Conservation (phyloP, 2,888 invertebrate species). For the Andrena camellia region DNA sequence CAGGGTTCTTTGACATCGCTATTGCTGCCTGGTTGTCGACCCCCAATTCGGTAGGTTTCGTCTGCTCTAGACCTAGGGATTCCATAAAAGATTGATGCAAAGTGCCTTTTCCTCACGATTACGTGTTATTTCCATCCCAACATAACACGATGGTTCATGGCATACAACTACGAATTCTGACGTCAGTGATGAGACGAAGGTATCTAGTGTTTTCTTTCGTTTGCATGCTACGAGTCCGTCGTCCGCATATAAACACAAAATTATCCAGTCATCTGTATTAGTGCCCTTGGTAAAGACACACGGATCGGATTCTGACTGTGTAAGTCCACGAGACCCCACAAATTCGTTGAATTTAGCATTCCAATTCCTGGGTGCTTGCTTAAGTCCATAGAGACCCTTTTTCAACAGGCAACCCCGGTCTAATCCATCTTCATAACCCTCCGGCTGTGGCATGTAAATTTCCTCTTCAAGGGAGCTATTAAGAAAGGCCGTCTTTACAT, state of each 20-base stretch:
- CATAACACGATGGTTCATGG: constrained; percentile 20
- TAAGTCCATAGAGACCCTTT: constrained; percentile 27
- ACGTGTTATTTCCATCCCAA: constrained; percentile 10
- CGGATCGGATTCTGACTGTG: constrained; percentile 22
- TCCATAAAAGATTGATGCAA: constrained; percentile 6
- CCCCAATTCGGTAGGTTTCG: background rate
- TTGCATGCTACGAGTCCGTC: constrained; percentile 16
- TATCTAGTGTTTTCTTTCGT: background rate
- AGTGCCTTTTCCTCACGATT: background rate
- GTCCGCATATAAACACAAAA: constrained; percentile 12
- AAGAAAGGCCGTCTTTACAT: constrained; percentile 28
- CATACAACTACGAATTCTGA: constrained; percentile 6
- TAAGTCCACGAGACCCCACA: constrained; percentile 6
- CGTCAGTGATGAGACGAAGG: background rate
- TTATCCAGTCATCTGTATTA: background rate
- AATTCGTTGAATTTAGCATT: constrained; percentile 25
- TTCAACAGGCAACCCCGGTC: constrained; percentile 2
- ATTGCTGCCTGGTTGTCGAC: constrained; percentile 1
- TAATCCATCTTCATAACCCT: constrained; percentile 26
- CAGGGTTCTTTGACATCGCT: background rate
- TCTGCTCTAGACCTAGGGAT: constrained; percentile 15
- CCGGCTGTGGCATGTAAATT: constrained; percentile 32
- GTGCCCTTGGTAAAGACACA: constrained; percentile 9
- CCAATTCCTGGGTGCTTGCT: constrained; percentile 28
- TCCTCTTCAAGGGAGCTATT: constrained; percentile 20